Conservation (phyloP, 92 coral and sea anemone genomes). For the Palythoa heliodiscus region DNA sequence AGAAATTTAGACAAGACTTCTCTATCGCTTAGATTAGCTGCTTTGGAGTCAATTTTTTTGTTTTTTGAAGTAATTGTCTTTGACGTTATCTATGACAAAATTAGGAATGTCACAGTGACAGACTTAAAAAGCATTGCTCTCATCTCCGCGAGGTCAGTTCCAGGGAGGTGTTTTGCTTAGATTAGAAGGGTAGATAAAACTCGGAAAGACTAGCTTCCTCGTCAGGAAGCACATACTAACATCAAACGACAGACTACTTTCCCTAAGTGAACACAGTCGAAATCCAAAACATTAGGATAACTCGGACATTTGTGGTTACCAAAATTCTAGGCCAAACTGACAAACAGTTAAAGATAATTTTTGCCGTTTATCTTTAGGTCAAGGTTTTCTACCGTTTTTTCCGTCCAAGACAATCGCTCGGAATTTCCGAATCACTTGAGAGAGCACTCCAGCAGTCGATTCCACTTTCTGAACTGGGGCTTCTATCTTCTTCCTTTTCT, state of each 20-base stretch:
- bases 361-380: background rate
- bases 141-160: background rate
- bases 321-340: background rate
- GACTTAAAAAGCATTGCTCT: conserved; percentile 21
- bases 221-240: conserved; percentile 2
- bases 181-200: conserved; percentile 1
- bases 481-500: conserved; percentile 31
- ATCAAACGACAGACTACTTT: conserved; percentile 8
- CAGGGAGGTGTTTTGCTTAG: conserved; percentile 25
- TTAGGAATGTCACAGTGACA: background rate
- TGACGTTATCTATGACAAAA: too few relatives aligned
- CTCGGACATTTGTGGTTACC: background rate
- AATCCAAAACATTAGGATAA: background rate
- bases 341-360: background rate
- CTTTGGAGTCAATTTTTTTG: too few relatives aligned
- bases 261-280: background rate
- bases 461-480: conserved; percentile 35
- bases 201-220: background rate
- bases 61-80: too few relatives aligned
- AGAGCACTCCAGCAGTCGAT: conserved; percentile 37
- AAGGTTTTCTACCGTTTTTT: background rate
- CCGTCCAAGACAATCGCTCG: conserved; percentile 7
- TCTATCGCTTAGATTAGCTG: too few relatives aligned
- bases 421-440: conserved; percentile 46
- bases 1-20: too few relatives aligned